These are phyloP conservation scores for Eilema depressum DNA, from an alignment of 2,888 invertebrate genomes.

Conservation along the genomic window DNA sequence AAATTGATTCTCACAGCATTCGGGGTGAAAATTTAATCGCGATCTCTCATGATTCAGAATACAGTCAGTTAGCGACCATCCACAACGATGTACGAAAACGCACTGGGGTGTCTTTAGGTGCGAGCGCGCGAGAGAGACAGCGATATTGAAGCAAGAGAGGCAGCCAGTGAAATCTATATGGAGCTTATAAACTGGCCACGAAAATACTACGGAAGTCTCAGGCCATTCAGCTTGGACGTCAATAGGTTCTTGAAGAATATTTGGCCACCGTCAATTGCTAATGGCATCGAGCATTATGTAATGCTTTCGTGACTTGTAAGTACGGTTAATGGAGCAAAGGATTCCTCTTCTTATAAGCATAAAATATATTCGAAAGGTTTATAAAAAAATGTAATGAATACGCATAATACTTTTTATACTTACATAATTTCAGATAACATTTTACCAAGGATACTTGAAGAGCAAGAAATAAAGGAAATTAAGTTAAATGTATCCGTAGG, in stretches of 20 bases:
- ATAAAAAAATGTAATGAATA: neutral
- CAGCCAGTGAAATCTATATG: conserved; percentile 69
- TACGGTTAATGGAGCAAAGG: conserved; percentile 28
- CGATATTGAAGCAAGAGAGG: conserved; percentile 57
- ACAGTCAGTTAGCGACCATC: conserved; percentile 51
- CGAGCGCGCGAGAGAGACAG: conserved; percentile 63
- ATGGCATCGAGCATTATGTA: conserved; percentile 43
- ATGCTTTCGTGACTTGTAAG: conserved; percentile 28
- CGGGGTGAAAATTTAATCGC: conserved; percentile 46
- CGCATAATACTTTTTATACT: neutral
- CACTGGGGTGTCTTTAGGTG: conserved; percentile 68
- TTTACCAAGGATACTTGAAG: neutral
- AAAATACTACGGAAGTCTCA: conserved; percentile 60
- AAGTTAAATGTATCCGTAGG: conserved; percentile 6
- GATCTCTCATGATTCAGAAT: conserved; percentile 48
- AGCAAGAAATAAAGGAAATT: conserved; percentile 10
- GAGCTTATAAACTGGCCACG: conserved; percentile 64
- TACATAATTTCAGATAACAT: neutral
- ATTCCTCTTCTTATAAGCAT: conserved; percentile 23
- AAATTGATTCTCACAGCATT: conserved; percentile 31
- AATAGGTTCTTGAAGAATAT: conserved; percentile 52
- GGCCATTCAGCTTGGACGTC: conserved; percentile 53
- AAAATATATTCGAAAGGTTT: conserved; percentile 18
- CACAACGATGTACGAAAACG: conserved; percentile 61
- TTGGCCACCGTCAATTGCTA: conserved; percentile 43